Evolutionary conservation across 2,113 vertebrate genomes (phyloP).

Genomic region (Ictalurus furcatus): DNA sequence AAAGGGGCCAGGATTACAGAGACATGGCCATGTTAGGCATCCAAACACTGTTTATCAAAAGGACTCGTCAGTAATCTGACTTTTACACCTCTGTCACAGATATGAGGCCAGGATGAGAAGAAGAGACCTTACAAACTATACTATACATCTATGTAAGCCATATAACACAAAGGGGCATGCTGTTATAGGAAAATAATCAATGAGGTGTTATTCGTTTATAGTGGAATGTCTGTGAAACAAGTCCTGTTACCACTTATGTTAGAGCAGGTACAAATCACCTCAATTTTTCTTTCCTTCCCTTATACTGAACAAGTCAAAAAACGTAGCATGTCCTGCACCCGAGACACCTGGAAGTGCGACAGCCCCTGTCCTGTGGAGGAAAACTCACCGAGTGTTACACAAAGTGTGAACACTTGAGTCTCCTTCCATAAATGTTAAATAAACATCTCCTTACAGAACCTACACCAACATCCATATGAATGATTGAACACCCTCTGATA

Average conservation of each 20-base stretch:
- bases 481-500: neutral
- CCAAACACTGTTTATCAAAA: neutral
- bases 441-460: neutral
- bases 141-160: neutral
- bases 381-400: neutral
- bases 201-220: neutral
- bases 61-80: neutral
- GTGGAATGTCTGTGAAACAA: neutral
- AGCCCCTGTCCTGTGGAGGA: neutral
- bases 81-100: neutral
- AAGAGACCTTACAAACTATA: neutral
- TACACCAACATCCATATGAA: neutral
- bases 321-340: neutral
- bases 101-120: neutral
- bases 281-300: neutral
- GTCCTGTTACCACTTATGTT: neutral
- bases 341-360: neutral
- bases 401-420: too few relatives aligned
- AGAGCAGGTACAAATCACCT: neutral
- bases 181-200: neutral
- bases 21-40: constrained; percentile 17
- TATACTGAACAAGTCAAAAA: neutral
- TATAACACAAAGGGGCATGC: neutral
- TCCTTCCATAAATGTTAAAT: neutral
- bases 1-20: constrained; percentile 1